Conservation (phyloP, 2,888 invertebrate genomes). For the Troides oblongomaculatus region DNA sequence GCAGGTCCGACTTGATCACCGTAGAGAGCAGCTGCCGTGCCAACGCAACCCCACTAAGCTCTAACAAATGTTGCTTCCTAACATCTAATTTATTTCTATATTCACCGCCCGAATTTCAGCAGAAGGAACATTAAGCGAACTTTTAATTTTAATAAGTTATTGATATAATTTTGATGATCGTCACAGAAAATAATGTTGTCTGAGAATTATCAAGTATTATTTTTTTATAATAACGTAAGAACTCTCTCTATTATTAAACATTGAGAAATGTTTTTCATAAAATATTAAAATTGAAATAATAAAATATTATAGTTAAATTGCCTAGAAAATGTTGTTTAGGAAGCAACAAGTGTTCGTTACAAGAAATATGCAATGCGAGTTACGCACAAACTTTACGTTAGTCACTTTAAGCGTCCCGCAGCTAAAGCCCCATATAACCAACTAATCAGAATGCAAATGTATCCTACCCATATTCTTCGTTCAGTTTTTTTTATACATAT, state of each 20-base stretch:
- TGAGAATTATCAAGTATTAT: no score
- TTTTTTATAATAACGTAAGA: no score
- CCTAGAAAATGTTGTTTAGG: constrained; percentile 27
- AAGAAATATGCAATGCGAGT: constrained; percentile 49
- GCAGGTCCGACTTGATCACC: constrained; percentile 88
- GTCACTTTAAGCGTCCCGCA: constrained; percentile 43
- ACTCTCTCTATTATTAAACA: no score
- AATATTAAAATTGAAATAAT: no score
- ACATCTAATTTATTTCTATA: neutral
- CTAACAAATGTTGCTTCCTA: constrained; percentile 28
- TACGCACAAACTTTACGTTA: constrained; percentile 52
- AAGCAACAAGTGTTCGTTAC: constrained; percentile 41
- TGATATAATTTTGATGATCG: no score
- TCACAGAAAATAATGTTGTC: no score
- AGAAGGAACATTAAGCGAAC: no score
- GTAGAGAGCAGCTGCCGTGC: constrained; percentile 85
- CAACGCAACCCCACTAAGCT: constrained; percentile 33
- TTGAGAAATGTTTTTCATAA: no score
- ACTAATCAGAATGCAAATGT: neutral
- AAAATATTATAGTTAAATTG: no score
- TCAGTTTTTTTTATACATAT: neutral
- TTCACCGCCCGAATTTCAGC: neutral
- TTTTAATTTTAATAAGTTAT: no score
- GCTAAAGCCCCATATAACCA: constrained; percentile 14
- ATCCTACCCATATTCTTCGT: neutral